Conservation (phyloP, 2,113 vertebrate species). For the Erinaceus europaeus region DNA sequence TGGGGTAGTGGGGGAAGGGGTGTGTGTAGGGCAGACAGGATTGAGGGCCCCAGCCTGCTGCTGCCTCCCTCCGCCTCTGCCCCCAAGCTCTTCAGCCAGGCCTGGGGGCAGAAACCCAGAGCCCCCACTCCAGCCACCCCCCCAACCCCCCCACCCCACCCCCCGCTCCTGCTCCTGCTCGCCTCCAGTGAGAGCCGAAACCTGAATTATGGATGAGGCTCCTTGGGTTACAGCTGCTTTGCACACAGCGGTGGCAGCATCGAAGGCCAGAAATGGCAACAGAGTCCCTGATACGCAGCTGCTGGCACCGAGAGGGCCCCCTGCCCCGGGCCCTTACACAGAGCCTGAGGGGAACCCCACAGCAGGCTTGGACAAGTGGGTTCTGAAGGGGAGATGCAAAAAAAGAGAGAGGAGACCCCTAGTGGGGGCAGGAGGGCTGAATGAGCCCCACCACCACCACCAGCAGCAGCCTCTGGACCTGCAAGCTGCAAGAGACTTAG, state of each 20-base stretch:
- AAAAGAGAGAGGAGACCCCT: neutral
- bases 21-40: too few relatives aligned
- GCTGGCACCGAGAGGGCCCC: conserved; percentile 74
- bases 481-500: too few relatives aligned
- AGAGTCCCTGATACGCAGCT: conserved; percentile 85
- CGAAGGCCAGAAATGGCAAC: conserved; percentile 86
- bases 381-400: neutral
- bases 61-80: neutral
- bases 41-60: neutral
- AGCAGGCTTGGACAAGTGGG: neutral
- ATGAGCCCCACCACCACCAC: neutral
- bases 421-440: neutral
- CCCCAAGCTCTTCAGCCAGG: neutral
- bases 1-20: too few relatives aligned
- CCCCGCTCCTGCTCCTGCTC: conserved; percentile 78
- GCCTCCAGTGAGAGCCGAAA: conserved; percentile 73
- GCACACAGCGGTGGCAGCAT: conserved; percentile 72
- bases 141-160: neutral
- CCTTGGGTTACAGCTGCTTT: conserved; percentile 84
- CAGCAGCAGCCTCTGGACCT: neutral
- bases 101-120: conserved; percentile 56
- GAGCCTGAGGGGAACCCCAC: neutral
- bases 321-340: neutral
- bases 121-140: too few relatives aligned
- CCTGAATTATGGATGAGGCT: conserved; percentile 85